These are phyloP conservation scores for Caenorhabditis briggsae DNA, from an alignment of 1,140 invertebrate species.

Conservation along the genomic window DNA sequence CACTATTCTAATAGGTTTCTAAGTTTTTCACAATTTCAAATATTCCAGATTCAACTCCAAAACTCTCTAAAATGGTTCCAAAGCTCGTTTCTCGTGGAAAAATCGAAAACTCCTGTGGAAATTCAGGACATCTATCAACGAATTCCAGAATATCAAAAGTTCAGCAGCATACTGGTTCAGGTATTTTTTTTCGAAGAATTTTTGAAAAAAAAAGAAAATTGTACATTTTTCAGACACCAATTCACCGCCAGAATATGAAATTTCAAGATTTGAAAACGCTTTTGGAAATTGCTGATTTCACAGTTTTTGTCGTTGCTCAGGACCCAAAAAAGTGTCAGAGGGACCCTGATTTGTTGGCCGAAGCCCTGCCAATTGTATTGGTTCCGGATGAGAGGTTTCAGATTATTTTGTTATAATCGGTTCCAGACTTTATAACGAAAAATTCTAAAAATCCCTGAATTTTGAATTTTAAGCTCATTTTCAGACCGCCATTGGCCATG, in stretches of 20 bases:
- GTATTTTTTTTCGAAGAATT: background rate
- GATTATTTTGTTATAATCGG: too few relatives aligned
- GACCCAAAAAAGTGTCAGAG: background rate
- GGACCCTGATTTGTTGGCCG: background rate
- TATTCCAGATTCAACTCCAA: background rate
- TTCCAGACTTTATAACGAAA: too few relatives aligned
- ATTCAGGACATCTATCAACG: background rate
- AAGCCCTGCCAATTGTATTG: background rate
- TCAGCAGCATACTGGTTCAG: background rate
- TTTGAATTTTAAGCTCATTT: too few relatives aligned
- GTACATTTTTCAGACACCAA: background rate
- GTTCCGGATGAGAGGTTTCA: background rate
- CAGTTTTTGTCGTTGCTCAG: background rate
- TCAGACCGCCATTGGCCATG: background rate
- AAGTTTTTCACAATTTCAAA: too few relatives aligned
- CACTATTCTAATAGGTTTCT: too few relatives aligned
- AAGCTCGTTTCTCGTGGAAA: background rate
- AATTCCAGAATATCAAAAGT: conserved; percentile 42
- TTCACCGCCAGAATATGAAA: background rate
- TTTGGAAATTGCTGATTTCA: background rate
- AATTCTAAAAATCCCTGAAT: too few relatives aligned
- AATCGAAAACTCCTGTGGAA: background rate
- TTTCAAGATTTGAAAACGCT: background rate
- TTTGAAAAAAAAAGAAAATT: too few relatives aligned
- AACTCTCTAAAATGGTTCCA: conserved; percentile 40